Conservation (phyloP, 2,113 vertebrate genomes). For the Takifugu bimaculatus region DNA sequence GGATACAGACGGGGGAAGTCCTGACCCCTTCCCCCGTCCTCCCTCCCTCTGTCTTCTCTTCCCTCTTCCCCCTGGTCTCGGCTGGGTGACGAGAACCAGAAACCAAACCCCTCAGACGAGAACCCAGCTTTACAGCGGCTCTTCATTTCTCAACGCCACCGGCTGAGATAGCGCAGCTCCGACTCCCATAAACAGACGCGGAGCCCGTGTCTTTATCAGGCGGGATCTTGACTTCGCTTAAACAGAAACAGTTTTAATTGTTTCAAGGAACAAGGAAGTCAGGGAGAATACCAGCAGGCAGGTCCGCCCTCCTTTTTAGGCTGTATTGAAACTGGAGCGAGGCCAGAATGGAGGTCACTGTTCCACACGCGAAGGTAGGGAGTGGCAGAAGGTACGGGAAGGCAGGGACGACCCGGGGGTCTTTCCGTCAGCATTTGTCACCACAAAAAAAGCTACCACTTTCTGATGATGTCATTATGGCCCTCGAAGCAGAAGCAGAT, state of each 20-base stretch:
- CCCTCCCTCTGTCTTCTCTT: background rate
- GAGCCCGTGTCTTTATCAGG: conserved; percentile 7
- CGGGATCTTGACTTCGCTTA: conserved; percentile 10
- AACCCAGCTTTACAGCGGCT: background rate
- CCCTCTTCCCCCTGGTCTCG: background rate
- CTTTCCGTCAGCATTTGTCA: background rate
- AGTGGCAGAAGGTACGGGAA: background rate
- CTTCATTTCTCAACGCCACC: conserved; percentile 11
- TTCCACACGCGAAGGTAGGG: conserved; percentile 35
- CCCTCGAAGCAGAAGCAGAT: background rate
- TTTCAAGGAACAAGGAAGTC: conserved; percentile 33
- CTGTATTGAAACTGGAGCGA: conserved; percentile 45
- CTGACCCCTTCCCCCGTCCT: conserved; percentile 14
- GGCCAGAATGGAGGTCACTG: conserved; percentile 57
- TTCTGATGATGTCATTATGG: background rate
- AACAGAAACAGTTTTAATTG: conserved; percentile 24
- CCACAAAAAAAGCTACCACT: too few relatives aligned
- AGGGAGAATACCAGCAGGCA: conserved; percentile 19
- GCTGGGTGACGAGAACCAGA: conserved; percentile 30
- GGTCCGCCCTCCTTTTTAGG: conserved; percentile 40
- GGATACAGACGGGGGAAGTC: conserved; percentile 37
- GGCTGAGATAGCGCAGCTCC: background rate
- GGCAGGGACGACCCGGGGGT: too few relatives aligned
- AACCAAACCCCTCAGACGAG: conserved; percentile 18
- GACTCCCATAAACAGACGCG: conserved; percentile 1